Evolutionary conservation across 2,113 vertebrate species (phyloP).

Genomic region (Cisticola juncidis): DNA sequence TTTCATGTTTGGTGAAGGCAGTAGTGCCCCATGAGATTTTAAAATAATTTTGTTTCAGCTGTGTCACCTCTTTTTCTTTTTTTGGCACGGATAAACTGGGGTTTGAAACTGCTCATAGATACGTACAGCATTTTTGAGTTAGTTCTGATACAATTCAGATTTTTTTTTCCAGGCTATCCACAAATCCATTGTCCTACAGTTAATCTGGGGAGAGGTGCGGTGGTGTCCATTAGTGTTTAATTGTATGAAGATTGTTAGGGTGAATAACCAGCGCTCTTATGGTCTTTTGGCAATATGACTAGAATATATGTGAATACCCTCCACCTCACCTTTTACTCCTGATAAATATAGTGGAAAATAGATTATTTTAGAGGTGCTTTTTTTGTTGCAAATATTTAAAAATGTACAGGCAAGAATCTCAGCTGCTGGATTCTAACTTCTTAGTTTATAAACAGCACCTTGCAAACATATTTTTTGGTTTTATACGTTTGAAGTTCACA

Average conservation of each 20-base stretch:
- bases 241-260: not conserved
- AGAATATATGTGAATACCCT: not conserved
- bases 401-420: not conserved
- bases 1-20: not conserved
- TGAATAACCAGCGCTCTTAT: not conserved
- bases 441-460: not conserved
- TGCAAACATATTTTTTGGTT: not conserved
- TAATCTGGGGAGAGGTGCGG: fast-evolving
- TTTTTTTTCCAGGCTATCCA: not conserved
- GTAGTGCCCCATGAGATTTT: fast-evolving
- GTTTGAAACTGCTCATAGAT: not conserved
- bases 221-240: not conserved
- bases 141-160: not conserved
- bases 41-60: not conserved
- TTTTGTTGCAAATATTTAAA: not conserved
- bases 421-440: not conserved
- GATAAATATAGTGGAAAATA: not conserved
- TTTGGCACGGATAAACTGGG: not conserved
- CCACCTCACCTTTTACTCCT: not conserved
- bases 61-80: not conserved
- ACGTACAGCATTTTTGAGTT: not conserved
- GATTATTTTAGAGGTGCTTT: not conserved
- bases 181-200: not conserved
- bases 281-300: not conserved
- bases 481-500: not conserved